Evolutionary conservation across 2,113 vertebrate genomes (phyloP), one percentile per base, ranked within the genome.

Genomic region (Syngnathus scovelli): DNA sequence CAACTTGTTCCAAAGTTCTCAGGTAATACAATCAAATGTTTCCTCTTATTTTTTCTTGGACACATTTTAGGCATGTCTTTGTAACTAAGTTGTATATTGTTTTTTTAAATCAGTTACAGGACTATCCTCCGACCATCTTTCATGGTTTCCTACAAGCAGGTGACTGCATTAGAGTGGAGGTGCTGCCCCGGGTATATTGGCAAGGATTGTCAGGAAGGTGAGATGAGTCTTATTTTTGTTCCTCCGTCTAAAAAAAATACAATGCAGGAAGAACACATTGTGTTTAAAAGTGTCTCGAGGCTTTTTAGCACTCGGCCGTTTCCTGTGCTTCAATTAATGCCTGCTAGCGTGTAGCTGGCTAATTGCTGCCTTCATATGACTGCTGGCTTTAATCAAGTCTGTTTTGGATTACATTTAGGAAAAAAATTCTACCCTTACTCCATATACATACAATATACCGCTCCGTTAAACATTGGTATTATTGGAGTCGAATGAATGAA

Each of bases 161-260:
- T 95, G 80, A 95, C 93, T 0, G 89, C 91, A 0, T 89, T 96
- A 85, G 95, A 96, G 86, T 98, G 95, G 95, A 91, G 90, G 55
- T 98, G 95, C 89, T 98, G 95, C 61, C 95, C 95, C 18, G 95
- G 95, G 27, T 96, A 95, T 75, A 91, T 90, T 0, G 95, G 95
- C 78, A 90, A 89, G 73, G 93, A 93, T 87, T 98, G 95, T 66
- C 92, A 94, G 0, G 91, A 95, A 78, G 95, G 95, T 96, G 65
- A 93, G 93, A 87, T 49, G 49, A 1, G 52, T 5, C 41, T 39
- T 19, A 4, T 36, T 6, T 33, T 49, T 39, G n/a, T 39, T 18
- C 7, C 44, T 59, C 37, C 27, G 56, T 27, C 41, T 66, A 33
- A 33, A 33, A 61, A 55, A 58, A 58, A 58, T 36, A 36, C 55